Conservation (phyloP, 2,113 vertebrate species). For the Mormoops blainvillei region DNA sequence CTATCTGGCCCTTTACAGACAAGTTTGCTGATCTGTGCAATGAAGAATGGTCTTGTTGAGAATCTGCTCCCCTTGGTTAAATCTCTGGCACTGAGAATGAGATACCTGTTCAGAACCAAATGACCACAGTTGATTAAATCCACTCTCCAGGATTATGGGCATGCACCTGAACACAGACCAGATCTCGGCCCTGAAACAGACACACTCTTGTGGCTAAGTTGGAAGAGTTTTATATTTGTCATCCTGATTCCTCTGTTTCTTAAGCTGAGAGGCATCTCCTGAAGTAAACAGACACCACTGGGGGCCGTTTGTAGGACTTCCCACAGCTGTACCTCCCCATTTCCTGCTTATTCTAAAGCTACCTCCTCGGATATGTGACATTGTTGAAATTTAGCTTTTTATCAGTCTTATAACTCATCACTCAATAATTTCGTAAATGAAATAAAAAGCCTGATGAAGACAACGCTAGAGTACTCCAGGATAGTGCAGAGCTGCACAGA, state of each 20-base stretch:
- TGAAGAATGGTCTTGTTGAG: neutral
- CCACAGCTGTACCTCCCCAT: neutral
- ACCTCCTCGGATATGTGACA: neutral
- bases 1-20: neutral
- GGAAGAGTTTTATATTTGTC: neutral
- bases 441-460: neutral
- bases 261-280: neutral
- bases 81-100: neutral
- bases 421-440: neutral
- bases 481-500: neutral
- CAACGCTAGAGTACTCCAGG: neutral
- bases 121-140: neutral
- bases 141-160: neutral
- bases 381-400: neutral
- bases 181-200: neutral
- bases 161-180: neutral
- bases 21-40: neutral
- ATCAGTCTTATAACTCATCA: neutral
- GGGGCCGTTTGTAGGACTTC: neutral
- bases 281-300: neutral
- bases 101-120: neutral
- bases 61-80: neutral
- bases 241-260: neutral
- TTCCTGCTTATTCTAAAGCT: constrained; percentile 7
- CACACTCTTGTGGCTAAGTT: neutral